These are phyloP conservation scores for Gnathonemus echidnorhynchus DNA, from an alignment of 2,113 vertebrate species.

Conservation along the genomic window DNA sequence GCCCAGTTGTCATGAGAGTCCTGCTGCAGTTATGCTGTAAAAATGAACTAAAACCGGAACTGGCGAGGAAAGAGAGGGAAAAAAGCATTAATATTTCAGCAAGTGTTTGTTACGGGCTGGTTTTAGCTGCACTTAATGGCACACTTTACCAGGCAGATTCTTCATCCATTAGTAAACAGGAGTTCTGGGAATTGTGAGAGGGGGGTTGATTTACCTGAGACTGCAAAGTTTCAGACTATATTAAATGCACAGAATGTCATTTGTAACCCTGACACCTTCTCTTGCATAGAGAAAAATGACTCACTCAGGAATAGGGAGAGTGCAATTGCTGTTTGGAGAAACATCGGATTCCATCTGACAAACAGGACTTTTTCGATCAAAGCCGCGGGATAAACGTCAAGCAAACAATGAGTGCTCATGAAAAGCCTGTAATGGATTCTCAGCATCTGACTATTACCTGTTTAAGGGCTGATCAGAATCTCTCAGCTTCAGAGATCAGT, in stretches of 20 bases:
- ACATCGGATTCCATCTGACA: neutral
- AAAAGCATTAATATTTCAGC: constrained; percentile 64
- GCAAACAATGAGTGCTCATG: neutral
- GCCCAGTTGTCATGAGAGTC: neutral
- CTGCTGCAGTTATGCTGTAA: constrained; percentile 35
- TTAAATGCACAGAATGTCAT: constrained; percentile 46
- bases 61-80: constrained; percentile 36
- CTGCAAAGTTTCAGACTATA: constrained; percentile 57
- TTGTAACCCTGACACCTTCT: neutral
- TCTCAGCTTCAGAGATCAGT: neutral
- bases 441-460: neutral
- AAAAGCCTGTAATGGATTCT: neutral
- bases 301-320: neutral
- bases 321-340: neutral
- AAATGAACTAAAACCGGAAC: constrained; percentile 54
- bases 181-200: constrained; percentile 46
- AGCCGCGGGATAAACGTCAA: neutral
- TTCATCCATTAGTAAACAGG: constrained; percentile 81
- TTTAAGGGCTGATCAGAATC: neutral
- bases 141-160: constrained; percentile 76
- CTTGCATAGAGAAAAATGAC: neutral
- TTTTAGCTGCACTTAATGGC: constrained; percentile 73
- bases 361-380: neutral
- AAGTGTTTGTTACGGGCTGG: constrained; percentile 58
- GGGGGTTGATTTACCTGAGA: constrained; percentile 58